Conservation (phyloP, 2,797 vertebrate species). For the Helarctos malayanus region DNA sequence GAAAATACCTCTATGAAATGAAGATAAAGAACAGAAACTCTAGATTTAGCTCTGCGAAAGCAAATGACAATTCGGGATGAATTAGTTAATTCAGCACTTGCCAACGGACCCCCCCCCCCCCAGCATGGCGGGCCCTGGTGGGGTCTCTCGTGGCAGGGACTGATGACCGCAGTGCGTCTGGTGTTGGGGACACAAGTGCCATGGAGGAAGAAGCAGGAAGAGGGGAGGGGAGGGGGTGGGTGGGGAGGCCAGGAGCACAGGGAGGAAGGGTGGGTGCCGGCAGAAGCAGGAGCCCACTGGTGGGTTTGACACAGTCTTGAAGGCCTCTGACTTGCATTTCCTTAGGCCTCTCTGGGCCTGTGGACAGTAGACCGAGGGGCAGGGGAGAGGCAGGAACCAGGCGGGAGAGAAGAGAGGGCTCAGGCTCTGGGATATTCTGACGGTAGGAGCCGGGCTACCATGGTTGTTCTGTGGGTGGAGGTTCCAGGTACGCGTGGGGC, state of each 20-base stretch:
- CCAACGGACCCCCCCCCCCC: not conserved
- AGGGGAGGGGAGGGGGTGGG: not conserved
- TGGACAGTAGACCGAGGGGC: not conserved
- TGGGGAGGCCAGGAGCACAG: not conserved
- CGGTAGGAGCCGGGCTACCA: fast-evolving
- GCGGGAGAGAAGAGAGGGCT: not conserved
- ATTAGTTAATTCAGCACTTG: not conserved
- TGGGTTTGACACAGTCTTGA: not conserved
- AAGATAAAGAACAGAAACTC: not conserved
- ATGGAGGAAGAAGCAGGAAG: not conserved
- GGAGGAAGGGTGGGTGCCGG: not conserved
- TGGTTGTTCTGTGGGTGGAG: too few species aligned
- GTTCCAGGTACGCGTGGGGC: not conserved
- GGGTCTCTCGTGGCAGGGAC: not conserved
- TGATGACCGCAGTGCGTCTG: fast-evolving
- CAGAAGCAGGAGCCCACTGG: fast-evolving
- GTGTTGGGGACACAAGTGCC: not conserved
- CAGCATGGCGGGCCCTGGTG: not conserved
- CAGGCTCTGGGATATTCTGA: not conserved
- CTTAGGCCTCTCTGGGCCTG: not conserved
- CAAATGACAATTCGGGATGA: not conserved
- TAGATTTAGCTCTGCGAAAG: not conserved
- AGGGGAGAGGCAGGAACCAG: not conserved
- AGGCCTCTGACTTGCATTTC: not conserved
- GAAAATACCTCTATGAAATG: not conserved